Evolutionary conservation across 2,888 invertebrate species (phyloP), one percentile per base, ranked within the genome.

Genomic region (Calameuta pallipes): DNA sequence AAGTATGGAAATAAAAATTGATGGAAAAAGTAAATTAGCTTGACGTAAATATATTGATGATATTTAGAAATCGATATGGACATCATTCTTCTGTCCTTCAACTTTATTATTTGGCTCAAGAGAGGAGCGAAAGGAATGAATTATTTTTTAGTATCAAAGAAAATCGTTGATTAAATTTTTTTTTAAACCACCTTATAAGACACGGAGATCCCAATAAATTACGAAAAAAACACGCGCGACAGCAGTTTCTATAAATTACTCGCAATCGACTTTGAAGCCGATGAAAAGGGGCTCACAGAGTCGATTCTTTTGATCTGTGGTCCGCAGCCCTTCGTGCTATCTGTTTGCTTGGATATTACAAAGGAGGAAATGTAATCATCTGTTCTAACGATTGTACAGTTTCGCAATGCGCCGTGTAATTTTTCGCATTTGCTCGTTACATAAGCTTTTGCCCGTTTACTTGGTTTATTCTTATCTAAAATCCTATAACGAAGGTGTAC

Each of bases 271-370:
- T 36, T 36, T 73, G 41, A 23, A 56, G 41, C 6, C 41, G 23
- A 56, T 23, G 23, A 56, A n/a, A 69, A 69, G 69, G 30, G 73
- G 37, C 15, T 56, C 23, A 15, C 23, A 15, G 41, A 77, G 73
- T 36, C 74, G 75, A 79, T 82, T 35, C 76, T 81, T 81, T 78
- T 78, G 78, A 81, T 78, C 75, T 36, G 33, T 13, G 75, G 34
- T 81, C 69, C 73, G 68, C 78, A 30, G 74, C 76, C 76, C n/a
- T 76, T 75, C 9, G 56, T 56, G 23, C 56, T 56, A 23, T 56
- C 56, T 23, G 23, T 56, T 56, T 23, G 56, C 56, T 23, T 56
- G 56, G 23, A 56, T 56, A 56, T 56, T 71, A 71, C 75, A 81
- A 81, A 76, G 41, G 36, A 76, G 41, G 36, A 15, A n/a, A 69